A percentile compares a stretch with the other conserved stretches of the same genome.
phyloP scores from a whole-genome alignment of 2,888 invertebrate genomes.

The Campoplex nolae region DNA sequence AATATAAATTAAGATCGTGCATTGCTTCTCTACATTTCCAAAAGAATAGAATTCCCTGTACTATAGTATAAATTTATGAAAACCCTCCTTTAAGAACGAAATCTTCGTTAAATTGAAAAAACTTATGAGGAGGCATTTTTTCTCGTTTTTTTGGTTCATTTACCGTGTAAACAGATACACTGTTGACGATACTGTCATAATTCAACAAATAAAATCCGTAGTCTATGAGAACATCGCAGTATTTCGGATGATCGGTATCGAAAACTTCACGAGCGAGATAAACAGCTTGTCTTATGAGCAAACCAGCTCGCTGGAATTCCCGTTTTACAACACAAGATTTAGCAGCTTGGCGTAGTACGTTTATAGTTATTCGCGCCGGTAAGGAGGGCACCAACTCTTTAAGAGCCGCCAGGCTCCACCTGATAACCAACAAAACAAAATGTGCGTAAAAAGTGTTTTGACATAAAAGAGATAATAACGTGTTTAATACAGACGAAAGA shows the following conservation, averaged over 20 bases:
- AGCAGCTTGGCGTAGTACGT: conserved; percentile 94
- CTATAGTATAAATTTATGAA: neutral
- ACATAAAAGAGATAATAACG: neutral
- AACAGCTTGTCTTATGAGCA: conserved; percentile 93
- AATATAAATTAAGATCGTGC: neutral
- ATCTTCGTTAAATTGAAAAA: neutral
- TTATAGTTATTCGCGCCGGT: conserved; percentile 90
- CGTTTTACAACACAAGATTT: conserved; percentile 96
- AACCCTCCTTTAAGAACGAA: too few species aligned
- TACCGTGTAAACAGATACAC: conserved; percentile 94
- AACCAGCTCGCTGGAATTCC: conserved; percentile 92
- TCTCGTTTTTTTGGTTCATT: conserved; percentile 54
- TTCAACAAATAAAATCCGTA: conserved; percentile 96
- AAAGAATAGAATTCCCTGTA: neutral
- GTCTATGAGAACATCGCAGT: conserved; percentile 94
- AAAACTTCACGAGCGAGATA: conserved; percentile 88
- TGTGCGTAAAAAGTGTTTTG: neutral
- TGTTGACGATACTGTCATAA: conserved; percentile 93
- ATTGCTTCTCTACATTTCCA: neutral
- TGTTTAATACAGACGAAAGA: too few species aligned
- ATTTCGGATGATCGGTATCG: conserved; percentile 91
- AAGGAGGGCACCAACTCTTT: conserved; percentile 88
- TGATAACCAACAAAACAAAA: conserved; percentile 5
- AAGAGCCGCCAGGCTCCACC: conserved; percentile 92
- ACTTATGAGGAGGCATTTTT: neutral